Base-by-base conservation (phyloP, 2,797 vertebrate species). In the Chelon labrosus region DNA sequence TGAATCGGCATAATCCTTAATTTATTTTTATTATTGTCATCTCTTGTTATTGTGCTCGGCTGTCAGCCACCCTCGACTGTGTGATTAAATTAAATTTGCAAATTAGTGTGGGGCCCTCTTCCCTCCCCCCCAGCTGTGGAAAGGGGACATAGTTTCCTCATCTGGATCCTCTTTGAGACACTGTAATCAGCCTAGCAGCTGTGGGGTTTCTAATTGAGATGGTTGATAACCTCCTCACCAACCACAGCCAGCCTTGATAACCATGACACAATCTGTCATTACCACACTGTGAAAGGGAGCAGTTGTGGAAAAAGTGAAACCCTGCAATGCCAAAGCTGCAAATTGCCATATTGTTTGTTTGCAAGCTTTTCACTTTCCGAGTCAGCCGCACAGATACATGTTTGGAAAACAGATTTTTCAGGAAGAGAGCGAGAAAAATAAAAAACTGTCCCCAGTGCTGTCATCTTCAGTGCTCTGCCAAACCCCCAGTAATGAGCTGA, bases 201-300 rank as follows among this genome's bases (percentile, higher is more conserved):
- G 85, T 82, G 84, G 86, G 73, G 41, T 90, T 90, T 90, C 82
- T 91, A 91, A 92, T 92, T 90, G 89, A 90, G 90, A 92, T 72
- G 84, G 84, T 88, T 80, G 91, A 92, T 94, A 93, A 92, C 90
- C 87, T 85, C 81, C 85, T 83, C 72, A 75, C 82, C 84, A 83
- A 86, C 89, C 88, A 84, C 88, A 87, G 84, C 70, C 91, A 88
- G 73, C 47, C 87, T 84, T 75, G 74, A 88, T 89, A 88, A 89
- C 73, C 84, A 82, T 87, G 88, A 91, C 82, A 88, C 86, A 78
- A 82, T 89, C 87, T 89, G 87, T 91, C 85, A 88, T 92, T 92
- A 91, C 77, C 63, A 66, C 31, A 53, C 77, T 69, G 84, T 14
- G 37, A 77, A 27, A 66, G 71, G 73, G 80, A 79, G 66, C 86